Base-by-base conservation (phyloP, 1,140 invertebrate species). In the Apis dorsata region DNA sequence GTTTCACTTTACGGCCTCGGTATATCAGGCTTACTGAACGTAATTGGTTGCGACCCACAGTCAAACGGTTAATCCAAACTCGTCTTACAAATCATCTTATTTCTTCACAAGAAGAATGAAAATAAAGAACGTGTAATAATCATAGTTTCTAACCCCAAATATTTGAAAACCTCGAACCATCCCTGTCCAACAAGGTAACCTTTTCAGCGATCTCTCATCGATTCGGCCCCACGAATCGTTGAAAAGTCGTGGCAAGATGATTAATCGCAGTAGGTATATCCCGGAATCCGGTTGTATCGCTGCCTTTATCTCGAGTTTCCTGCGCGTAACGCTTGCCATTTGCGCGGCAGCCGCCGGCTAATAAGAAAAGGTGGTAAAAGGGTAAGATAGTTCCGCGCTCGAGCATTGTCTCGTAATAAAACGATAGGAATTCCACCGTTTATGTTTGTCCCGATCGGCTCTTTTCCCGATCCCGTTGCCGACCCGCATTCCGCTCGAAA, bases 361-460 rank as follows among this genome's bases (percentile, higher is more conserved):
- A 83, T 83, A 83, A 78, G 59, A 76, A 78, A 60, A 83, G 66
- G 65, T 78, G 75, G 65, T 71, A 83, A 82, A 83, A 79, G 75
- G 81, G 57, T 79, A 83, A 57, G 34, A 79, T 62, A 79, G 81
- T 83, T 83, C 68, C 81, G 66, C 21, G 80, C 62, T 53, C 59
- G 57, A 34, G 72, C 55, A 24, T 78, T 83, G 75, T 83, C 73
- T 69, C 68, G 66, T 78, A 53, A 78, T 79, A 71, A 44, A 71
- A 78, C 75, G 81, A 70, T 71, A 83, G 74, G 60, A 79, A 83
- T 83, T 79, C 81, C 59, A 71, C 10, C 59, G 81, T 83, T 83
- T 71, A 51, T 68, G 66, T 78, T 70, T 79, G 81, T 79, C 81
- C 75, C 68, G 81, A 79, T 83, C 66, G n/a, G 81, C 60, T 79